These are phyloP conservation scores for Anthopleura sola DNA, from an alignment of 64 coral and sea anemone genomes.

Conservation along the genomic window DNA sequence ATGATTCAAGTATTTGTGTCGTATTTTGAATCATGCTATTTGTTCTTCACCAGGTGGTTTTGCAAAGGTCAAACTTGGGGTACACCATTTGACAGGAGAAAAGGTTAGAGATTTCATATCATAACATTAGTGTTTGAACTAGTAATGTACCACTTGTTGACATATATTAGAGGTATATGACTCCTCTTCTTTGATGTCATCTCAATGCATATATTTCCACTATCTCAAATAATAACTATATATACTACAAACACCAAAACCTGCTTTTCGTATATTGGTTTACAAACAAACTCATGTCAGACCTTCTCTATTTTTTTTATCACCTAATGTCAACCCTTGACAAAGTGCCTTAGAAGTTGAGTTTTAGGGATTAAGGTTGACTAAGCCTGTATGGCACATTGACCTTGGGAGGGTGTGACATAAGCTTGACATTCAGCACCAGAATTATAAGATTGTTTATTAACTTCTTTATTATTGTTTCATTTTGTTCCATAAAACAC, in stretches of 20 bases:
- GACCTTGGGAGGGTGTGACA: background rate
- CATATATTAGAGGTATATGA: background rate
- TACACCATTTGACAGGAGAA: slow-evolving; percentile 77
- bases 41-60: slow-evolving; percentile 66
- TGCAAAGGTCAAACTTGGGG: slow-evolving; percentile 97
- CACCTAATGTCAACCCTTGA: too few species aligned
- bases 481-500: too few species aligned
- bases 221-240: too few species aligned
- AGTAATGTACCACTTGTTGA: background rate
- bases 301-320: too few species aligned
- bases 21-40: background rate
- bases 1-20: background rate
- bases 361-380: too few species aligned
- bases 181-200: background rate
- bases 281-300: background rate
- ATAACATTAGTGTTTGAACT: background rate
- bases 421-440: background rate
- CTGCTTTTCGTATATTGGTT: background rate
- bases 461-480: background rate
- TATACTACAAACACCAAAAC: too few species aligned
- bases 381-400: too few species aligned
- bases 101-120: slow-evolving; percentile 58
- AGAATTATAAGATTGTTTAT: background rate
- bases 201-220: too few species aligned
- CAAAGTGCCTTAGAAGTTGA: too few species aligned